A percentile compares a stretch with the other conserved stretches of the same genome.
phyloP scores from a whole-genome alignment of 2,797 vertebrate species.

The Pseudotriccus pelzelni region DNA sequence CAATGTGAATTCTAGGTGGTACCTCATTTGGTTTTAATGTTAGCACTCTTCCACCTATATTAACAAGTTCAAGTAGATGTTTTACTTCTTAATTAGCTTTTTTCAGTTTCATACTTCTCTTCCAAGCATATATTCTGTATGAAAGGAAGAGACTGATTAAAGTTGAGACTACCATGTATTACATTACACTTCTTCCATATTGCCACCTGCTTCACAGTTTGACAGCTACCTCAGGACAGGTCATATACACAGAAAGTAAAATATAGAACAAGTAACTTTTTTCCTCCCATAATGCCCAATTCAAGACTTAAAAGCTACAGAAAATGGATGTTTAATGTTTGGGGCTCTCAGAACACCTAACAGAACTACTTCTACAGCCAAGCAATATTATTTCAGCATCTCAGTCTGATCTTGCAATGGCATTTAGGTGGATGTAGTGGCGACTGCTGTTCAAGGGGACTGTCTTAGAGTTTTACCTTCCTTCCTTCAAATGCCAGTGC shows the following conservation, averaged over 20 bases:
- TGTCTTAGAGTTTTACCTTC: neutral
- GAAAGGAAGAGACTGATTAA: neutral
- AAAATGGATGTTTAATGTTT: neutral
- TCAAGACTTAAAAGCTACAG: neutral
- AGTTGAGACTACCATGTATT: neutral
- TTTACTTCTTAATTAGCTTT: neutral
- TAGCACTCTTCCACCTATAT: neutral
- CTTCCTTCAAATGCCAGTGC: neutral
- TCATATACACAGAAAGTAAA: neutral
- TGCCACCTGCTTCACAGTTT: neutral
- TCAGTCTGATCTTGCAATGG: neutral
- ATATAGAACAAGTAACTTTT: fast-evolving
- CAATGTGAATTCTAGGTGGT: neutral
- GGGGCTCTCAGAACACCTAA: neutral
- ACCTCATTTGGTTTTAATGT: neutral
- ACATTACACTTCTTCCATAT: neutral
- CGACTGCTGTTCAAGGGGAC: neutral
- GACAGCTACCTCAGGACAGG: neutral
- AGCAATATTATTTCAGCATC: neutral
- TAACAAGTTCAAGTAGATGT: neutral
- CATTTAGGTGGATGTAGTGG: neutral
- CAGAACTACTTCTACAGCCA: neutral
- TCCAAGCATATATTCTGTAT: neutral
- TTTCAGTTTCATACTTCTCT: neutral
- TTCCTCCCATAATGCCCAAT: neutral